Percentiles rank a stretch among this genome's conserved stretches.
Conservation (phyloP, 2,113 vertebrate genomes). For the Ceuthmochares aereus region DNA sequence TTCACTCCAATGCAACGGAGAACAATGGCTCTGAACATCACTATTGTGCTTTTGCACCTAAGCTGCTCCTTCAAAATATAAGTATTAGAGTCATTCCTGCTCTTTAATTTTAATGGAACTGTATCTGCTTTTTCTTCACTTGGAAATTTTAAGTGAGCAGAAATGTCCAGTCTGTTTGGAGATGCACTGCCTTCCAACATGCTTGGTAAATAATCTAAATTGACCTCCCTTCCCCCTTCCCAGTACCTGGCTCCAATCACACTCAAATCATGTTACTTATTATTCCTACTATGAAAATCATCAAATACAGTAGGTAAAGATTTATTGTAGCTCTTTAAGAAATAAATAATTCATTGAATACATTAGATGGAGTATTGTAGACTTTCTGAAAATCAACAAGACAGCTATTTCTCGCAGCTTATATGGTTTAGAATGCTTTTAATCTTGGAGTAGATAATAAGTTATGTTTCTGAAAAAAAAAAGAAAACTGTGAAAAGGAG, state of each 20-base stretch:
- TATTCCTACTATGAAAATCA: constrained; percentile 75
- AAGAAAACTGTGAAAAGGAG: background rate
- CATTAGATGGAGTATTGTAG: constrained; percentile 69
- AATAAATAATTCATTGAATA: constrained; percentile 76
- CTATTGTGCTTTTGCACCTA: constrained; percentile 30
- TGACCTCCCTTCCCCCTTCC: constrained; percentile 24
- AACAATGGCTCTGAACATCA: constrained; percentile 19
- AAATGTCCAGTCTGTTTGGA: constrained; percentile 3
- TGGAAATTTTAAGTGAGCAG: background rate
- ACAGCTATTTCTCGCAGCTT: constrained; percentile 48
- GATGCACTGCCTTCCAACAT: background rate
- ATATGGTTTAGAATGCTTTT: constrained; percentile 64
- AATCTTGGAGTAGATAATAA: constrained; percentile 65
- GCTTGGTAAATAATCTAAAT: constrained; percentile 40
- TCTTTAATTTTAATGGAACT: background rate
- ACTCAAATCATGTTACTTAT: constrained; percentile 70
- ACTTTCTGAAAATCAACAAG: constrained; percentile 69
- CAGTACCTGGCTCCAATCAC: constrained; percentile 53
- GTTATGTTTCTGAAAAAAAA: constrained; percentile 18
- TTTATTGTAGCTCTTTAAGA: constrained; percentile 74
- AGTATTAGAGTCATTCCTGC: background rate
- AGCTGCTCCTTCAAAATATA: constrained; percentile 1
- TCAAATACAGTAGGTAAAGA: constrained; percentile 70
- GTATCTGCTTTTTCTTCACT: background rate
- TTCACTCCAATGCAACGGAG: background rate